A percentile compares a stretch with the other conserved stretches of the same genome.
These are phyloP conservation scores for Denticeps clupeoides DNA, from an alignment of 2,797 vertebrate species.

Conservation along the genomic window DNA sequence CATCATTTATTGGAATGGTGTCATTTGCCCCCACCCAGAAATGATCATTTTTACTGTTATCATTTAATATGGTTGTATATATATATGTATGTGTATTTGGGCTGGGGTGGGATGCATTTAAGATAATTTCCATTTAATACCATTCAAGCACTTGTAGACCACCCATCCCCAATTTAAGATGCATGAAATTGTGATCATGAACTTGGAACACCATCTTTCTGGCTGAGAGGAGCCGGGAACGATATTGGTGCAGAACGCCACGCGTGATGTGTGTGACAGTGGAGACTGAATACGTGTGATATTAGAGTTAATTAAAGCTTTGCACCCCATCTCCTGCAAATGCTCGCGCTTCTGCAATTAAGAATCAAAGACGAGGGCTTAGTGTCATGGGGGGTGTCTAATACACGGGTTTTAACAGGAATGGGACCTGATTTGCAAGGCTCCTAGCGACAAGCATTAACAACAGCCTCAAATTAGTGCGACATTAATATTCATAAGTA, in stretches of 20 bases:
- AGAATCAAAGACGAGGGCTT: conserved; percentile 76
- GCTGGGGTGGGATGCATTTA: conserved; percentile 32
- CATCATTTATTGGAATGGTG: conserved; percentile 8
- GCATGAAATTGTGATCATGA: conserved; percentile 66
- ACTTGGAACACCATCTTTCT: conserved; percentile 53
- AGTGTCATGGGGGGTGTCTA: conserved; percentile 73
- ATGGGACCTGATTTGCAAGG: conserved; percentile 69
- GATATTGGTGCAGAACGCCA: conserved; percentile 58
- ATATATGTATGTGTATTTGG: too few species aligned
- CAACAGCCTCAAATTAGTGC: conserved; percentile 74
- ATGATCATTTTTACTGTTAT: conserved; percentile 32
- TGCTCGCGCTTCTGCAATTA: conserved; percentile 74
- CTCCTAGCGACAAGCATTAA: conserved; percentile 77
- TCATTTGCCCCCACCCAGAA: conserved; percentile 36
- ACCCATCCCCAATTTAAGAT: conserved; percentile 57
- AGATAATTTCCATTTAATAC: conserved; percentile 53
- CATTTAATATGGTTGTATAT: conserved; percentile 42
- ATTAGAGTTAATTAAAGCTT: conserved; percentile 82
- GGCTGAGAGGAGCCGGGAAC: conserved; percentile 48
- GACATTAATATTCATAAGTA: conserved; percentile 80
- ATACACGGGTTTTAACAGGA: conserved; percentile 73
- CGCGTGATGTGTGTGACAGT: conserved; percentile 66
- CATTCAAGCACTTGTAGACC: conserved; percentile 40
- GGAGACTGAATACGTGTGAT: conserved; percentile 69
- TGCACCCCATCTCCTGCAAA: conserved; percentile 70